Conservation (phyloP, 2,113 vertebrate genomes). For the Athene noctua region DNA sequence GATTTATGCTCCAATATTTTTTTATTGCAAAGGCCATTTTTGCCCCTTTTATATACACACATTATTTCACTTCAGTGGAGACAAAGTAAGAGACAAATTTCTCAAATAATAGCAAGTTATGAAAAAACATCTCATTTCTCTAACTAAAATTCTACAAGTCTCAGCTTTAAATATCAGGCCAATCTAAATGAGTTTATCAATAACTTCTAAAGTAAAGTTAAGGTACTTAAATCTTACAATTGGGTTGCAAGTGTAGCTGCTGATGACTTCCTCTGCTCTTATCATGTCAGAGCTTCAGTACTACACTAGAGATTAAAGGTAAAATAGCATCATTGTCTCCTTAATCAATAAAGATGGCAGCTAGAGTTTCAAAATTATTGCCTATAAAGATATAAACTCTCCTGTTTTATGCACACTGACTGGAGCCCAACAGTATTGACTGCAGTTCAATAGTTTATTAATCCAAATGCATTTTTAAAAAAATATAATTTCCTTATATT, state of each 20-base stretch:
- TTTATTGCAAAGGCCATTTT: background rate
- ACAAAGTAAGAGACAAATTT: background rate
- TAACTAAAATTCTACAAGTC: background rate
- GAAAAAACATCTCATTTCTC: background rate
- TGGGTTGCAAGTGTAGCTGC: background rate
- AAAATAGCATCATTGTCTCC: background rate
- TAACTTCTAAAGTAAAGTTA: background rate
- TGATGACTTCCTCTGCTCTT: background rate
- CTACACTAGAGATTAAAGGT: background rate
- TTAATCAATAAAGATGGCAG: background rate
- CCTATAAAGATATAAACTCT: background rate
- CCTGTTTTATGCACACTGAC: background rate
- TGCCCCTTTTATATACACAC: background rate
- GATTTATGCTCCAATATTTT: background rate
- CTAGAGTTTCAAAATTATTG: background rate
- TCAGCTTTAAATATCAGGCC: background rate
- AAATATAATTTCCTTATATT: background rate
- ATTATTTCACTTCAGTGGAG: background rate
- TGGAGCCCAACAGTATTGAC: background rate
- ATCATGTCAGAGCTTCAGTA: background rate
- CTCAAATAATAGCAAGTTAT: background rate
- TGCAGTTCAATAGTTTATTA: background rate
- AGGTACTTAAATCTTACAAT: background rate
- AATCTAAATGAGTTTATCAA: background rate
- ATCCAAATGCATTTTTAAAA: background rate